Base-by-base conservation (phyloP, 2,797 vertebrate species). In the Telmatherina bonti region DNA sequence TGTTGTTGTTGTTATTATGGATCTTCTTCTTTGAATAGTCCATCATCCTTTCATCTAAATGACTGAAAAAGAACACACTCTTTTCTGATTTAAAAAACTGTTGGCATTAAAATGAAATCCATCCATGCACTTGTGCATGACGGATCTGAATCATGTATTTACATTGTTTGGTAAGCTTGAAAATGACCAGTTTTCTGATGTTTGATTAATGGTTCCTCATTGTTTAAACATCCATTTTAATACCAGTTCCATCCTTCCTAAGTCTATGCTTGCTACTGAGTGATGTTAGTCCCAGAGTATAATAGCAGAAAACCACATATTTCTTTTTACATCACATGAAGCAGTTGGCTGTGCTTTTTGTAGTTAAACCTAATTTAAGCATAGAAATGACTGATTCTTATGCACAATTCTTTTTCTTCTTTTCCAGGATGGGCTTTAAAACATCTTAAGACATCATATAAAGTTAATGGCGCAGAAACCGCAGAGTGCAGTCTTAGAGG, bases 391-490 rank as follows among this genome's bases (percentile, higher is more conserved):
- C 12, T 61, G 3, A 13, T 72, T 11, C 7, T 63, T 4, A 31
- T 53, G 47, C 47, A 4, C 41, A 63, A 45, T 52, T n/a, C 11
- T 62, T 35, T 52, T 29, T 72, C 51, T 62, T 45, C 27, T 85
- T 83, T 85, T 80, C 49, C 84, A 94, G 94, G 88, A 93, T 93
- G 93, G 85, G 82, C 53, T 72, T 56, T 67, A 67, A 83, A 78
- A 70, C 62, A 0, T 61, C 79, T 33, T 74, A 75, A 70, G 85
- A 84, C 60, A 76, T 83, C 67, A 79, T 70, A 49, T 82, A 60
- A 82, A 56, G 27, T 5, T 18, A 43, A 54, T 27, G 30, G 49
- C 4, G 13, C 60, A 61, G 45, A 27, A 65, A 66, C 7, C 2
- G 8, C 63, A 51, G 24, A 51, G 52, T 54, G 22, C 54, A 31